phyloP scores from a whole-genome alignment of 2,888 invertebrate genomes.

The Palloptera scutellata region DNA sequence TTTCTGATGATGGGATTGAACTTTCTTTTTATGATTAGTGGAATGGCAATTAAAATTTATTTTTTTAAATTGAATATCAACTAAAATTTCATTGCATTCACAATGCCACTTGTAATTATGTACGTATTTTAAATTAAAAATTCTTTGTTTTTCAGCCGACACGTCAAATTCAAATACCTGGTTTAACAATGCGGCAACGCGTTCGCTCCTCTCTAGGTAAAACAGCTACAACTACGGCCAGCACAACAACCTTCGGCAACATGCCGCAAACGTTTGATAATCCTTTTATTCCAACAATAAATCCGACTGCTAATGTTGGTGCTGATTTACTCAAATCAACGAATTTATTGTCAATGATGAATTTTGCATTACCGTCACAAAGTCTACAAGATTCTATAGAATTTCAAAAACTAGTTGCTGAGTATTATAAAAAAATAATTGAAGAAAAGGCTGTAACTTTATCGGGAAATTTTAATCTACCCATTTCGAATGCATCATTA shows the following conservation, averaged over 20 bases:
- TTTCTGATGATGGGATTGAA: no score
- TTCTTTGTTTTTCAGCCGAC: constrained; percentile 35
- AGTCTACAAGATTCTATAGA: constrained; percentile 34
- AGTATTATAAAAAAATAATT: constrained; percentile 43
- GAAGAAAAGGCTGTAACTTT: background rate
- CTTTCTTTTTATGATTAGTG: no score
- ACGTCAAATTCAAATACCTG: constrained; percentile 47
- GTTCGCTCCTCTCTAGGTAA: constrained; percentile 42
- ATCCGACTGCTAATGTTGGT: constrained; percentile 7
- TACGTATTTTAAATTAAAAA: no score
- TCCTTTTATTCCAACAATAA: background rate
- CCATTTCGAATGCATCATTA: constrained; percentile 11
- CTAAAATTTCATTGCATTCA: no score
- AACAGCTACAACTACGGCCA: constrained; percentile 29
- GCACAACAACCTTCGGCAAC: constrained; percentile 6
- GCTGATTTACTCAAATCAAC: no score
- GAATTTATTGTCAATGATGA: constrained; percentile 27
- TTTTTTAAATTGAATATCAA: no score
- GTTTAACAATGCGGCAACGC: constrained; percentile 44
- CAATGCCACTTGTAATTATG: no score
- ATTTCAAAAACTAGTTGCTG: constrained; percentile 44
- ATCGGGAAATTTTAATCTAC: no score
- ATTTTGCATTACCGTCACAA: constrained; percentile 31
- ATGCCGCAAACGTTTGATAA: background rate
- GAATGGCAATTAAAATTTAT: no score